A percentile compares a stretch with the other conserved stretches of the same genome.
These are phyloP conservation scores for Nipponacmea schrenckii DNA, from an alignment of 2,888 invertebrate species.

Conservation along the genomic window DNA sequence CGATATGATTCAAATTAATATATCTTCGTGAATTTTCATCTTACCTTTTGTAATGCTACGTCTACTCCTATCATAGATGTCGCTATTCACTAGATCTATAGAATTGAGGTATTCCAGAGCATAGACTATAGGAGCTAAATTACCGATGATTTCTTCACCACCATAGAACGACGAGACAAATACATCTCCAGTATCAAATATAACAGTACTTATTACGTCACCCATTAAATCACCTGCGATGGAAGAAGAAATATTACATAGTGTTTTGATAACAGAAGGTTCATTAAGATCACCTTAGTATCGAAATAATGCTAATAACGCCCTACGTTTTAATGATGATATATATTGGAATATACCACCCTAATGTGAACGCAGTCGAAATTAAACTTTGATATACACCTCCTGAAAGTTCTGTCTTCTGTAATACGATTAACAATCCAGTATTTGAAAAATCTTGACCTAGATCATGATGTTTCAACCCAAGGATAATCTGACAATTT, in stretches of 20 bases:
- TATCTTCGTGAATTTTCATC: not conserved
- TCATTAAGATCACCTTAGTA: too few species aligned
- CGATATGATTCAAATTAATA: too few species aligned
- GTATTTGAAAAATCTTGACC: too few species aligned
- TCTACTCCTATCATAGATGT: conserved; percentile 2
- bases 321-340: too few species aligned
- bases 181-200: not conserved
- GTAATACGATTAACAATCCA: too few species aligned
- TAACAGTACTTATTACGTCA: conserved; percentile 7
- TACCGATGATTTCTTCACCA: conserved; percentile 13
- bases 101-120: conserved; percentile 14
- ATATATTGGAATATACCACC: too few species aligned
- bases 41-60: not conserved
- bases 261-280: not conserved
- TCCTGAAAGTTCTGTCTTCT: too few species aligned
- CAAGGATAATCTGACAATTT: too few species aligned
- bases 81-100: conserved; percentile 13
- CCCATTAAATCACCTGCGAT: conserved; percentile 17
- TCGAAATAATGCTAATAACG: too few species aligned
- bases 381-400: too few species aligned
- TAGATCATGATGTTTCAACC: too few species aligned
- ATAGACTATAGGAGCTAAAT: conserved; percentile 16
- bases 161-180: conserved; percentile 12
- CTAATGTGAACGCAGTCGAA: too few species aligned
- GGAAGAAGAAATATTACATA: not conserved